phyloP scores from a whole-genome alignment of 2,797 vertebrate genomes.

The Falco novaeseelandiae region DNA sequence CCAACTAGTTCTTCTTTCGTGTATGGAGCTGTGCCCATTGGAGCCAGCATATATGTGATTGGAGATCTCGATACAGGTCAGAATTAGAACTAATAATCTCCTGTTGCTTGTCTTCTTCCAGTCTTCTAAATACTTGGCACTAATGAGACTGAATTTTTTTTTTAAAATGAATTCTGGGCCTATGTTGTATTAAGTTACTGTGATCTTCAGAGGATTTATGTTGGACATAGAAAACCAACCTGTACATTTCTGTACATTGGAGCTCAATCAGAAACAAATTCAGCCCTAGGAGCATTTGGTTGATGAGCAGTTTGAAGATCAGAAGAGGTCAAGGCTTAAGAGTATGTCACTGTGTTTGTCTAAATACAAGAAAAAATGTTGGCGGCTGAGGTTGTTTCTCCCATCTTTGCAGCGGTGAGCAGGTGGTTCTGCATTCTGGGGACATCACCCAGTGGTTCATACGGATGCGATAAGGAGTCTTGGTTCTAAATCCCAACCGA shows the following conservation, averaged over 20 bases:
- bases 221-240: neutral
- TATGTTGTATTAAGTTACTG: neutral
- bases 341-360: neutral
- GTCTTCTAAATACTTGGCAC: neutral
- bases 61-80: slow-evolving; percentile 97
- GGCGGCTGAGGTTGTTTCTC: neutral
- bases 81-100: slow-evolving; percentile 5
- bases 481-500: neutral
- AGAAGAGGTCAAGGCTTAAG: neutral
- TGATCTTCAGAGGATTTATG: neutral
- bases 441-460: fast-evolving
- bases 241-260: neutral
- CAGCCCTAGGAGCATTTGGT: neutral
- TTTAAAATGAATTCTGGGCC: neutral
- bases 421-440: neutral
- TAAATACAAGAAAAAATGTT: neutral
- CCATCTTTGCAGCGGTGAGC: neutral
- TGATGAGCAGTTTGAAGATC: neutral
- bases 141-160: neutral
- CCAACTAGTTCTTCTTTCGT: slow-evolving; percentile 96
- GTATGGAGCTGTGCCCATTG: slow-evolving; percentile 94
- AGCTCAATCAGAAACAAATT: neutral
- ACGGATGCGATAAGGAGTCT: neutral
- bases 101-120: neutral
- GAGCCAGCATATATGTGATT: slow-evolving; percentile 96